phyloP scores from a whole-genome alignment of 1,140 invertebrate genomes.

The Leptinotarsa texana region DNA sequence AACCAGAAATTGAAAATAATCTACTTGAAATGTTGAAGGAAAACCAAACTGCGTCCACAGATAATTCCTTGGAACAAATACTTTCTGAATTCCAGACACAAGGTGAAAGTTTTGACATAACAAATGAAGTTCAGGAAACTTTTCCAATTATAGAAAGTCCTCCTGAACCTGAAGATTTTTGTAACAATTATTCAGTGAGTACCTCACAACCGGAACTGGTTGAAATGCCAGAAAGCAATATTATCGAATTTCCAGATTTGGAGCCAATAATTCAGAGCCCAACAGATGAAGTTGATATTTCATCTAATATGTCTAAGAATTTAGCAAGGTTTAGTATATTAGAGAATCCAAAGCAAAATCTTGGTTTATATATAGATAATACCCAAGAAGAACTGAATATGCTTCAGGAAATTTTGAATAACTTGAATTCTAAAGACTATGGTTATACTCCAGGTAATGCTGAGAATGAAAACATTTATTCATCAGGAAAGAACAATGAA shows the following conservation, averaged over 20 bases:
- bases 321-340: background rate
- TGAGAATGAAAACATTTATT: background rate
- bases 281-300: background rate
- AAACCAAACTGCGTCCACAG: background rate
- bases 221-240: background rate
- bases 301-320: background rate
- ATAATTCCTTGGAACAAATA: no score
- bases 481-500: background rate
- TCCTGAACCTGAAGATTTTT: background rate
- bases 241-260: background rate
- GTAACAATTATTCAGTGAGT: no score
- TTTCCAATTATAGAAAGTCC: background rate
- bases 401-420: conserved; percentile 16
- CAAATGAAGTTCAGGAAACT: background rate
- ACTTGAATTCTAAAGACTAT: conserved; percentile 11
- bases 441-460: background rate
- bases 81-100: no score
- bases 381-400: conserved; percentile 13
- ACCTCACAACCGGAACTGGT: background rate
- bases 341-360: conserved; percentile 11
- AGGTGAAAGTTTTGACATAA: no score
- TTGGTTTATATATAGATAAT: conserved; percentile 6
- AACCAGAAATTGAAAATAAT: background rate
- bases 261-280: background rate
- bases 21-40: conserved; percentile 1